These are phyloP conservation scores for Pangasius djambal DNA, from an alignment of 2,797 vertebrate species.

Conservation along the genomic window DNA sequence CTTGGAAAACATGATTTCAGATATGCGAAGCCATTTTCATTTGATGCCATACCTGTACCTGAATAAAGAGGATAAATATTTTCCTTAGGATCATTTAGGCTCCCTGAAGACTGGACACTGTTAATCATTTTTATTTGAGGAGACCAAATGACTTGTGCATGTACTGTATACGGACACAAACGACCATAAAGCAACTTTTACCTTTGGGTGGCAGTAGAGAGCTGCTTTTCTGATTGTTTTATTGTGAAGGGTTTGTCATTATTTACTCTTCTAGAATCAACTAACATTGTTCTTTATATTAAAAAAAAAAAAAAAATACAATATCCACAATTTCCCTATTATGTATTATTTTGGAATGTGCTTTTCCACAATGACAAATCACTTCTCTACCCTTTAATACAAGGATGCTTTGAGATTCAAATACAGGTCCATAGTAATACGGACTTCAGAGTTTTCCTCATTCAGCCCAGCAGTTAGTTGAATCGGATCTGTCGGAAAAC, in stretches of 20 bases:
- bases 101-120: neutral
- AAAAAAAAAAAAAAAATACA: neutral
- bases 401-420: neutral
- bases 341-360: neutral
- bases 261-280: neutral
- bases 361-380: neutral
- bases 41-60: neutral
- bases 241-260: neutral
- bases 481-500: neutral
- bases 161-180: neutral
- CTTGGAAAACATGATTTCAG: neutral
- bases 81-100: neutral
- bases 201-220: constrained; percentile 53
- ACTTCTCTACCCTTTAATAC: neutral
- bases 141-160: neutral
- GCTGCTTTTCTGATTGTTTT: neutral
- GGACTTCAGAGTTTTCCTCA: neutral
- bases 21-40: neutral
- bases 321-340: neutral
- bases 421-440: neutral
- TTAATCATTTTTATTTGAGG: neutral
- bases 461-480: neutral
- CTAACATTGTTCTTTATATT: neutral
- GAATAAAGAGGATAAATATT: neutral
- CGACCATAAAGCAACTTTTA: neutral